Conservation (phyloP, 2,797 vertebrate genomes). For the Scolopax rusticola region DNA sequence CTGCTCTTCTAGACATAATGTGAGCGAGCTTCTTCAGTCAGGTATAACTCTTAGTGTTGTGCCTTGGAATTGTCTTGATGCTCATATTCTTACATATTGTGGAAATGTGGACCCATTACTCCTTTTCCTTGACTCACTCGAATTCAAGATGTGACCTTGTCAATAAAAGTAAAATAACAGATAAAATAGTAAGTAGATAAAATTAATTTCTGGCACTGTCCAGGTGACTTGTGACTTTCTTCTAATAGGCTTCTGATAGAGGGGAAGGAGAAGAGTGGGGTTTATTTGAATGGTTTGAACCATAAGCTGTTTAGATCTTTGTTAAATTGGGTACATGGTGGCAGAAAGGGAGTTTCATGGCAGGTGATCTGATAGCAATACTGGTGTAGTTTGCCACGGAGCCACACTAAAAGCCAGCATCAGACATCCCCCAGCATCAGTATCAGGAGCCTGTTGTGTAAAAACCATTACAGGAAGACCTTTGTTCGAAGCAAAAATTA, state of each 20-base stretch:
- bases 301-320: slow-evolving; percentile 39
- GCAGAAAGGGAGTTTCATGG: not conserved
- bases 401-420: slow-evolving; percentile 39
- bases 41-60: not conserved
- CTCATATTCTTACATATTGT: slow-evolving; percentile 1
- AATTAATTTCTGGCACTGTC: slow-evolving; percentile 26
- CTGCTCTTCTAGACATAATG: not conserved
- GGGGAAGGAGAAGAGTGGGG: not conserved
- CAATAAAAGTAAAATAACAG: slow-evolving; percentile 4
- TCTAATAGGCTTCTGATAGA: not conserved
- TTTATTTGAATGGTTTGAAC: slow-evolving; percentile 42
- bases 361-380: slow-evolving; percentile 29
- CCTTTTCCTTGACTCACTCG: not conserved
- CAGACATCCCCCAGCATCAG: not conserved
- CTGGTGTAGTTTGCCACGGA: not conserved
- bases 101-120: slow-evolving; percentile 3
- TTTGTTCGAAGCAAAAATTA: slow-evolving; percentile 50
- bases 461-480: slow-evolving; percentile 36
- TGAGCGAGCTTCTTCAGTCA: not conserved
- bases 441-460: slow-evolving; percentile 35
- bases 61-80: not conserved
- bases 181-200: slow-evolving; percentile 27
- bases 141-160: slow-evolving; percentile 33
- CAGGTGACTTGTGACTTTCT: slow-evolving; percentile 12
- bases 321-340: slow-evolving; percentile 25